Base-by-base conservation (phyloP, 2,888 invertebrate genomes). In the Pterostichus niger region DNA sequence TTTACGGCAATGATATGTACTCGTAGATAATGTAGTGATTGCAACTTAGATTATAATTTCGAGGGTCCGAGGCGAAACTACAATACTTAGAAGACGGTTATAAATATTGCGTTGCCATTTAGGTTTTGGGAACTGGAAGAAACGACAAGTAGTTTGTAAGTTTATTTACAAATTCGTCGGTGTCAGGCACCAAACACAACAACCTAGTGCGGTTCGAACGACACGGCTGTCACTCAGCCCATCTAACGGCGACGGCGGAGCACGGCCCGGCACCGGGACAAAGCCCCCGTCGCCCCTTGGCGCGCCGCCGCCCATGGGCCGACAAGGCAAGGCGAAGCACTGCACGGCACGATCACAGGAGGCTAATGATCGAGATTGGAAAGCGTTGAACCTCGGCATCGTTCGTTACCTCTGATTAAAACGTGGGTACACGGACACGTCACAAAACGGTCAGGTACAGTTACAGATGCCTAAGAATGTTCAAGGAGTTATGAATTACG, bases 311-410 rank as follows among this genome's bases (percentile, higher is more conserved):
- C 40, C 33, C 75, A 49, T 75, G 49, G 40, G 31, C 52, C 75
- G 52, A 24, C 49, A 52, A 49, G 73, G 73, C 31, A 68, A 68
- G 49, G 49, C 73, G 46, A 59, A 78, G 59, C 52, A 80, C 68
- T 64, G 68, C 54, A 80, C 68, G 68, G 80, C 80, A 68, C 73
- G 81, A 81, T 81, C 81, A 81, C 73, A 81, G 71, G 59, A 75
- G 82, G 82, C 82, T 82, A 82, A 82, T 82, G 82, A 82, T 81
- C 81, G 81, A 81, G 81, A 81, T 82, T 82, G 82, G 82, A 82
- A 82, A 82, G 75, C 82, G 82, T 82, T 82, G 82, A 82, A 82
- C 82, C 61, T 82, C 82, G 82, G 75, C 82, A 82, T 82, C 82
- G 82, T 82, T 82, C 75, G 82, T 82, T 82, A 82, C 82, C 73